These are phyloP conservation scores for Apaloderma vittatum DNA, from an alignment of 2,113 vertebrate genomes.

Conservation along the genomic window DNA sequence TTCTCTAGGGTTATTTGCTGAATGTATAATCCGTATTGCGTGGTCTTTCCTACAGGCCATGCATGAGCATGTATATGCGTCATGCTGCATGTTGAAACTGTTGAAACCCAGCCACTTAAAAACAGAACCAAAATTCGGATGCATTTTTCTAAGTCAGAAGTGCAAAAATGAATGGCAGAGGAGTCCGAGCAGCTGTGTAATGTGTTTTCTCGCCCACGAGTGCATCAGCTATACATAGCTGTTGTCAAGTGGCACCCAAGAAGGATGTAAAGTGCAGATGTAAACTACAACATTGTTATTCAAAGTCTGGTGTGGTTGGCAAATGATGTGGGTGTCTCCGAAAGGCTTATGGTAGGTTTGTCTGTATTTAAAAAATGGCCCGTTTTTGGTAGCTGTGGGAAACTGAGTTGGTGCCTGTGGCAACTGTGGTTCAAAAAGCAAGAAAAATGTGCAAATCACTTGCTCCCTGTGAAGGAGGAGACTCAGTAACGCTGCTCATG, in stretches of 20 bases:
- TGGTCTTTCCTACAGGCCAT: not conserved
- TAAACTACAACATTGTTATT: not conserved
- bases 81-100: not conserved
- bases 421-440: not conserved
- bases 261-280: not conserved
- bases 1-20: not conserved
- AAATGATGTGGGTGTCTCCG: not conserved
- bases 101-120: not conserved
- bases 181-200: not conserved
- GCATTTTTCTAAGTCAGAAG: not conserved
- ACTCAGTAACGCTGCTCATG: not conserved
- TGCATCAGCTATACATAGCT: not conserved
- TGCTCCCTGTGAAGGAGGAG: not conserved
- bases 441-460: not conserved
- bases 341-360: not conserved
- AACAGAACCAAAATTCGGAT: not conserved
- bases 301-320: not conserved
- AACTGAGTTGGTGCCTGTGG: not conserved
- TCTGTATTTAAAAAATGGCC: not conserved
- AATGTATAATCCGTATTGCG: fast-evolving
- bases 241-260: not conserved
- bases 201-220: not conserved
- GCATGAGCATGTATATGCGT: not conserved
- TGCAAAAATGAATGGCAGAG: not conserved
- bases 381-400: not conserved